Conservation (phyloP, 2,797 vertebrate species). For the Loris lydekkerianus region DNA sequence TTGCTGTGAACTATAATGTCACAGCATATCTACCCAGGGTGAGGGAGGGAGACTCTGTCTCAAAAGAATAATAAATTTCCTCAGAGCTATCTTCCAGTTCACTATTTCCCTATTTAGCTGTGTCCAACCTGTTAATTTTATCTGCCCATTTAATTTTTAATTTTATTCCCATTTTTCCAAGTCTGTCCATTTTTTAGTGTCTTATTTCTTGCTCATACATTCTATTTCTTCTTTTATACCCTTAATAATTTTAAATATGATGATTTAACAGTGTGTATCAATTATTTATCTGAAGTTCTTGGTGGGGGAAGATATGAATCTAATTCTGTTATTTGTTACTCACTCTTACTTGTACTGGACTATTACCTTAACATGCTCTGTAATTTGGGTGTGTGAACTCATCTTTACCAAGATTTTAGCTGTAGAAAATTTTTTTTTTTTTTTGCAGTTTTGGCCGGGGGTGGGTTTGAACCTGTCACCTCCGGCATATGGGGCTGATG, state of each 20-base stretch:
- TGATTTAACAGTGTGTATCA: neutral
- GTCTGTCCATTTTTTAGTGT: neutral
- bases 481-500: too few relatives aligned
- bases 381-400: neutral
- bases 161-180: neutral
- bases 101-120: neutral
- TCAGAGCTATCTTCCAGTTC: neutral
- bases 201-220: neutral
- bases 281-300: neutral
- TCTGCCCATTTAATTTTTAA: neutral
- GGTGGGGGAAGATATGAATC: neutral
- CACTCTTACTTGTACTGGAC: neutral
- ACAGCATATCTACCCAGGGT: too few relatives aligned
- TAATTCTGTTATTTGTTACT: neutral
- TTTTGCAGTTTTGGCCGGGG: too few relatives aligned
- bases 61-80: too few relatives aligned
- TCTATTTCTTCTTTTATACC: neutral
- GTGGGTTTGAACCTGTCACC: too few relatives aligned
- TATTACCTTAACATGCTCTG: neutral
- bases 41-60: too few relatives aligned
- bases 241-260: conserved; percentile 33
- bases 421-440: too few relatives aligned
- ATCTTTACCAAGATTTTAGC: neutral
- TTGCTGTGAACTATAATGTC: too few relatives aligned
- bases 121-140: neutral